These are phyloP conservation scores for Gephyroberyx darwinii DNA, from an alignment of 2,797 vertebrate species.

Conservation along the genomic window DNA sequence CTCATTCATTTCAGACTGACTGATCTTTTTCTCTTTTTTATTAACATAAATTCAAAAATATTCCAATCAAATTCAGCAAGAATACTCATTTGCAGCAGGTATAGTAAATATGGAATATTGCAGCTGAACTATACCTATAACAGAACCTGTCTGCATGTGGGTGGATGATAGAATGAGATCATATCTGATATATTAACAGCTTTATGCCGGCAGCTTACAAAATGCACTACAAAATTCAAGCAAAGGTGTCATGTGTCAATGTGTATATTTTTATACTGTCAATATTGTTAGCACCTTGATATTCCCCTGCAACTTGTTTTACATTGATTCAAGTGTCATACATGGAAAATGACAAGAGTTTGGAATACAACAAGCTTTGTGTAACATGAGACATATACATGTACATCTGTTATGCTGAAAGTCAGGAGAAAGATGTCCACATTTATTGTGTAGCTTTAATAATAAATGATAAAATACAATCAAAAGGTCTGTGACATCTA, in stretches of 20 bases:
- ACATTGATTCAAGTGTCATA: not conserved
- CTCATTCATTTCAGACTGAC: too few species aligned
- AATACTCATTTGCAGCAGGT: constrained; percentile 7
- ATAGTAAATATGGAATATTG: not conserved
- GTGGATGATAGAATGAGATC: too few species aligned
- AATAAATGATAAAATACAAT: not conserved
- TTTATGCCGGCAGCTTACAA: too few species aligned
- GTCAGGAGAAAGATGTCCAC: too few species aligned
- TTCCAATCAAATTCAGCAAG: too few species aligned
- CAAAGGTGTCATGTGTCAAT: not conserved
- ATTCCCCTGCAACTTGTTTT: too few species aligned
- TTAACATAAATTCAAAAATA: constrained; percentile 6
- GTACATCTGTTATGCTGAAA: too few species aligned
- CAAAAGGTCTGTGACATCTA: not conserved
- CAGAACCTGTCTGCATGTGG: too few species aligned
- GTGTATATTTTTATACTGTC: not conserved
- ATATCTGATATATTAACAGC: too few species aligned
- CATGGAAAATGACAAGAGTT: too few species aligned
- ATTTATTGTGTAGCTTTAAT: not conserved
- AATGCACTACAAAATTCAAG: not conserved
- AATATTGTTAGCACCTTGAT: not conserved
- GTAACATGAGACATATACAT: too few species aligned
- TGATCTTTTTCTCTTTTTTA: not conserved
- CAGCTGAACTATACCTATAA: too few species aligned
- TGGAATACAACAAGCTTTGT: not conserved